Base-by-base conservation (phyloP, 2,888 invertebrate genomes). In the Ametastegia equiseti region DNA sequence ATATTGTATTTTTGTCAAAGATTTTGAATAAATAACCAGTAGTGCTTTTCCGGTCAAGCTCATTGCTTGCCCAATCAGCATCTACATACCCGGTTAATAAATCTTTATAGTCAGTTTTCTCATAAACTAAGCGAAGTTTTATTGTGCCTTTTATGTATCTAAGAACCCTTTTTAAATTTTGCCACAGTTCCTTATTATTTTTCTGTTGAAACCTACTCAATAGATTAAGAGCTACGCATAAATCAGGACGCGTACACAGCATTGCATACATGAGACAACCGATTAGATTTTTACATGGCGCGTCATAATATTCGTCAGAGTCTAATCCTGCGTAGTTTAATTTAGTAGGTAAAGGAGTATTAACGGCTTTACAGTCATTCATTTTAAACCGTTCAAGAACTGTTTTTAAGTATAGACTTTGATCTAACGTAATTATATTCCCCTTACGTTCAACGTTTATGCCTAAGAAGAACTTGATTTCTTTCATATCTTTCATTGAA, bases 1-100 rank as follows among this genome's bases (percentile, higher is more conserved):
- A 45, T n/a, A 84, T 81, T 65, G 80, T 75, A 75, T 84, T 82
- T 19, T 75, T 27, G n/a, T 75, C 50, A 50, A 27, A 75, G 6
- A 75, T 4, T 23, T 75, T 15, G 13, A 75, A 50, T 75, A 75
- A 50, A 75, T 50, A 75, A 47, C 77, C 77, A n/a, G 77, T 23
- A 19, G 77, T 75, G n/a, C 77, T 54, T 75, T 75, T 75, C 15
- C 77, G 39, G n/a, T 75, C 77, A 19, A 50, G 23, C 27, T 54
- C 77, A 50, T 50, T 30, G 45, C 77, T 50, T 30, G 27, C 65
- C 77, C 63, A 63, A 30, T 63, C 63, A 13, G 63, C 13, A 63
- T 63, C 63, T 27, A 81, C 63, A 30, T 23, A 63, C 3, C 63
- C 63, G 9, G 23, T 27, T 30, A 63, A 5, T 11, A 23, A 11